Base-by-base conservation (phyloP, 2,113 vertebrate species). In the Saimiri boliviensis region DNA sequence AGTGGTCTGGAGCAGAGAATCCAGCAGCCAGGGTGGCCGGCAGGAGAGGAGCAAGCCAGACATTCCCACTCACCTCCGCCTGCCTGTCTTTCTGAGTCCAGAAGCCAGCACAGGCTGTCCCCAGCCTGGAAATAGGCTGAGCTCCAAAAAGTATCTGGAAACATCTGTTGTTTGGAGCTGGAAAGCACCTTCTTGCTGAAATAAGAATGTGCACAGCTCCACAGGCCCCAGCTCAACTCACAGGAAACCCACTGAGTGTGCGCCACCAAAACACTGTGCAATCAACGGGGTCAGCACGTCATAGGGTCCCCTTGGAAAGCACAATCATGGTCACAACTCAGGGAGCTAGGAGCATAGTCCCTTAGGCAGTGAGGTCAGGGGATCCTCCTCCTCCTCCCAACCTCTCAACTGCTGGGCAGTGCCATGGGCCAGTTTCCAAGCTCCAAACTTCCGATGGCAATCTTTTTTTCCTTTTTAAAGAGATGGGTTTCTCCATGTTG, bases 211-310 rank as follows among this genome's bases (percentile, higher is more conserved):
- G 13, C 20, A 3, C 0, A 5, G 42, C 87, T 73, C 47, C 19
- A 35, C 6, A 0, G 11, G 42, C 19, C 52, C 56, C 76, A 56
- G 56, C 9, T 30, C 68, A 30, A 35, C 54, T 2, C 68, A 6
- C 27, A 1, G 52, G 91, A 85, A 54, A 40, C 76, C 63, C n/a
- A 3, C 2, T 0, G 8, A 47, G 56, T 3, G 0, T 2, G 7
- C 12, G 49, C 40, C 19, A 10, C 83, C 54, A 17, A 37, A 49
- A 47, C 14, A 3, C 4, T 47, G 63, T 8, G 5, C 47, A 8
- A 2, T 0, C 13, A 14, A 37, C 1, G 11, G 37, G 13, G 6
- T 9, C 74, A 25, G 45, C 0, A 23, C 1, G 0, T 32, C n/a
- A 8, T 1, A 13, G 11, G 10, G n/a, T 68, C 54, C 85, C n/a